These are phyloP conservation scores for Phthorimaea operculella DNA, from an alignment of 1,140 invertebrate genomes.

Conservation along the genomic window DNA sequence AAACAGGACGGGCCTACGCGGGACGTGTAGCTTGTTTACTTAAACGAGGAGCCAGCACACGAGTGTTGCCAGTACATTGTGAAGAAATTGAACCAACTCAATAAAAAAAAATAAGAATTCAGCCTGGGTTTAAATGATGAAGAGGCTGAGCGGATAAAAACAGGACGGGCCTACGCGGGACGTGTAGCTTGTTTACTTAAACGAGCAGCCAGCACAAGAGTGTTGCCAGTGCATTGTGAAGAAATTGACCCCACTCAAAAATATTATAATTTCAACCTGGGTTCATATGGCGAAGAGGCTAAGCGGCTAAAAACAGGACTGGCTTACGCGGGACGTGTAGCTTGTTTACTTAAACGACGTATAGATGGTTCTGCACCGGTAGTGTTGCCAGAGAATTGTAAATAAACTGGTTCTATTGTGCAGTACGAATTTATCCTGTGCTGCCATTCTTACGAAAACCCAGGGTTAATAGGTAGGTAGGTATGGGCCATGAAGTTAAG, in stretches of 20 bases:
- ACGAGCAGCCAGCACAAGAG: conserved; percentile 39
- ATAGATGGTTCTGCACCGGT: conserved; percentile 31
- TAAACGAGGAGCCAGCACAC: conserved; percentile 46
- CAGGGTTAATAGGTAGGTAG: too few species aligned
- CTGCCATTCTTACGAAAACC: too few species aligned
- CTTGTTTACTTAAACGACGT: conserved; percentile 63
- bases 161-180: conserved; percentile 51
- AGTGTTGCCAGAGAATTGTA: too few species aligned
- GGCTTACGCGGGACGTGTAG: conserved; percentile 51
- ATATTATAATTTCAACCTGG: too few species aligned
- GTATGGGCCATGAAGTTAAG: too few species aligned
- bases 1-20: conserved; percentile 56
- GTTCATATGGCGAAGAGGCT: conserved; percentile 58
- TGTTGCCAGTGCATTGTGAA: too few species aligned
- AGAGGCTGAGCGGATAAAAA: conserved; percentile 57
- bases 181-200: conserved; percentile 62
- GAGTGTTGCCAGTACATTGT: neutral
- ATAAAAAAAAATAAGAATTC: conserved; percentile 42
- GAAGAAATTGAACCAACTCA: too few species aligned
- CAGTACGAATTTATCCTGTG: too few species aligned
- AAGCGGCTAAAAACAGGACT: conserved; percentile 59
- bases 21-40: conserved; percentile 60
- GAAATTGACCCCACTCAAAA: too few species aligned
- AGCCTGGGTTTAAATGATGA: conserved; percentile 62
- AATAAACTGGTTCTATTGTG: too few species aligned